Percentiles rank a stretch among this genome's conserved stretches.
Conservation (phyloP, 1,140 invertebrate species). For the Hirudo medicinalis region DNA sequence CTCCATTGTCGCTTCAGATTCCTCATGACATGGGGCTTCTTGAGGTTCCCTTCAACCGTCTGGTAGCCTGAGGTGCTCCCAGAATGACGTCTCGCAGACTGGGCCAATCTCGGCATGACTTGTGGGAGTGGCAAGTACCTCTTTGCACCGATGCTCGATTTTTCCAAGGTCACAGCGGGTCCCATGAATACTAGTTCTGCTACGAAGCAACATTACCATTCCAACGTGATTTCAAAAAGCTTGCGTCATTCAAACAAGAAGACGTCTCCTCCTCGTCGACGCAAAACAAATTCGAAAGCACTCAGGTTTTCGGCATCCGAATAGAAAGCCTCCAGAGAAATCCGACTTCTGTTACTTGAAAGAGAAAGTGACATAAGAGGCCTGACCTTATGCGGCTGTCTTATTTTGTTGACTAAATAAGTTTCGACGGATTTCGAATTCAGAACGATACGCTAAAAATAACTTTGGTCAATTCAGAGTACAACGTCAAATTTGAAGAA, state of each 20-base stretch:
- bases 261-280: neutral
- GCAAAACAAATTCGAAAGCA: neutral
- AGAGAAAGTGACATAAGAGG: too few relatives aligned
- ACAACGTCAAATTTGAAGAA: too few relatives aligned
- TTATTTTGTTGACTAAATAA: too few relatives aligned
- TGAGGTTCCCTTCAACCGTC: neutral
- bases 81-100: neutral
- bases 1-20: too few relatives aligned
- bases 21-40: too few relatives aligned
- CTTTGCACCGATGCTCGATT: slow-evolving; percentile 1
- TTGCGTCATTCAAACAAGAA: neutral
- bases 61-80: neutral
- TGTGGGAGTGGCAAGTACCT: neutral
- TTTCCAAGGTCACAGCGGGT: slow-evolving; percentile 10
- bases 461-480: too few relatives aligned
- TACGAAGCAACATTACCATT: neutral
- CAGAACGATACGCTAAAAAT: too few relatives aligned
- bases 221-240: neutral
- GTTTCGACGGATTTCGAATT: too few relatives aligned
- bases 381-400: too few relatives aligned
- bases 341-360: neutral
- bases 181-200: slow-evolving; percentile 4
- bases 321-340: neutral
- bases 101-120: neutral
- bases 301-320: neutral